Evolutionary conservation across 53 echinoderm and acorn worm genomes (phyloP), one percentile per base, ranked within the genome.

Genomic region (Apostichopus leukothele): DNA sequence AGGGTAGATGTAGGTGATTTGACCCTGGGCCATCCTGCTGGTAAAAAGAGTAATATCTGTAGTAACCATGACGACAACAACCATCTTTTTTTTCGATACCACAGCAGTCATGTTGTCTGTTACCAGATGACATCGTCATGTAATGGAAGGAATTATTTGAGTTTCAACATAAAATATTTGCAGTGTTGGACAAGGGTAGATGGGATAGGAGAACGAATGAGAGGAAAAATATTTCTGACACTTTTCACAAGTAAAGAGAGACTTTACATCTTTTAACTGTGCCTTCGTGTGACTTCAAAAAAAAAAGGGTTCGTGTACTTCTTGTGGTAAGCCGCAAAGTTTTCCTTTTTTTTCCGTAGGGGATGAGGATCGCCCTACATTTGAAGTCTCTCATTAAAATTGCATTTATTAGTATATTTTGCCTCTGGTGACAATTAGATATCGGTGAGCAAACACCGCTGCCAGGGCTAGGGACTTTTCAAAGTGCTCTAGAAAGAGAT

Each of bases 1-100:
- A 91, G 51, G 93, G 93, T 22, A 93, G 93, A 75, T 87, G 88
- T 20, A 92, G 92, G 9, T 87, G 88, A 53, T 87, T 87, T 27
- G 75, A 53, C 88, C 88, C 88, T n/a, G 74, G 60, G 51, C 88
- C 51, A 59, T 74, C 88, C 88, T 87, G 88, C 54, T 87, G 75
- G 52, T 13, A 66, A 81, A 81, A 52, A 81, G 81, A 55, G 71
- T 71, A 71, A 71, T 71, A 19, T 71, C 71, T 39, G 39, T 39
- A 71, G 71, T 71, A 71, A 71, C 6, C 57, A 57, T 57, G 57
- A 57, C 57, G 10, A 57, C 57, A 9, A 57, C 10, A 57, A 57
- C 57, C 39, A 39, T 39, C 39, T 39, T 39, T 39, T 27, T 39
- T 39, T 39, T 57, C 10, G 7, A 57, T 57, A 57, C 57, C 57